These are phyloP conservation scores for Halichondria panicea DNA, from an alignment of 37 sponge, comb jelly and placozoan species.

Conservation along the genomic window DNA sequence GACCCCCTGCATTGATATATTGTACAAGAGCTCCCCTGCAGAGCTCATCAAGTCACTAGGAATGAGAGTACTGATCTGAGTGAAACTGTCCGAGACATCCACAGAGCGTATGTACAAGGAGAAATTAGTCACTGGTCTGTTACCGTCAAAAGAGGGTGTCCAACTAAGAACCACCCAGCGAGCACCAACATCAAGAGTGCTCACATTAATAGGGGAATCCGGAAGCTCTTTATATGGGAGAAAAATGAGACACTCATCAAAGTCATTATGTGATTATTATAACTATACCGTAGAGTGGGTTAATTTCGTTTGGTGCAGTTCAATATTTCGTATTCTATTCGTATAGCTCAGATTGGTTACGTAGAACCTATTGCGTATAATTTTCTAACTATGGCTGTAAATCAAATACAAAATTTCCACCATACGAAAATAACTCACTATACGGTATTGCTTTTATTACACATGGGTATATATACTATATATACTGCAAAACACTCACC, in stretches of 20 bases:
- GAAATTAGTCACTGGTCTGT: slow-evolving; percentile 34
- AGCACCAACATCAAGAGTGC: neutral
- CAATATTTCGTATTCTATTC: too few relatives aligned
- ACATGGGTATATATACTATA: too few relatives aligned
- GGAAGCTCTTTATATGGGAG: slow-evolving; percentile 66
- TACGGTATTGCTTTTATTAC: too few relatives aligned
- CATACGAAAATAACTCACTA: too few relatives aligned
- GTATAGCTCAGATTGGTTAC: too few relatives aligned
- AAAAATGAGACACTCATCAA: too few relatives aligned
- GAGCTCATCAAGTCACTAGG: neutral
- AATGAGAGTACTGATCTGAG: neutral
- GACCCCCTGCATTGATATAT: slow-evolving; percentile 1
- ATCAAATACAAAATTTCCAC: too few relatives aligned
- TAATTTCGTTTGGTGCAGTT: too few relatives aligned
- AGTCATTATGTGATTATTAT: too few relatives aligned
- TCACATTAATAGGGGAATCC: slow-evolving; percentile 45
- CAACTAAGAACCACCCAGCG: slow-evolving; percentile 45
- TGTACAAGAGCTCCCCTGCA: slow-evolving; percentile 1
- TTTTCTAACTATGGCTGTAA: too few relatives aligned
- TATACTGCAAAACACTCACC: slow-evolving; percentile 50
- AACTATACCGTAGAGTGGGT: too few relatives aligned
- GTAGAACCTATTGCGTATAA: too few relatives aligned
- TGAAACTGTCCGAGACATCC: neutral
- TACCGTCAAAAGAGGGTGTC: slow-evolving; percentile 62
- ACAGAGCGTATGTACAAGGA: slow-evolving; percentile 20